A percentile compares a stretch with the other conserved stretches of the same genome.
Conservation (phyloP, 2,888 invertebrate species). For the Mimachlamys varia region DNA sequence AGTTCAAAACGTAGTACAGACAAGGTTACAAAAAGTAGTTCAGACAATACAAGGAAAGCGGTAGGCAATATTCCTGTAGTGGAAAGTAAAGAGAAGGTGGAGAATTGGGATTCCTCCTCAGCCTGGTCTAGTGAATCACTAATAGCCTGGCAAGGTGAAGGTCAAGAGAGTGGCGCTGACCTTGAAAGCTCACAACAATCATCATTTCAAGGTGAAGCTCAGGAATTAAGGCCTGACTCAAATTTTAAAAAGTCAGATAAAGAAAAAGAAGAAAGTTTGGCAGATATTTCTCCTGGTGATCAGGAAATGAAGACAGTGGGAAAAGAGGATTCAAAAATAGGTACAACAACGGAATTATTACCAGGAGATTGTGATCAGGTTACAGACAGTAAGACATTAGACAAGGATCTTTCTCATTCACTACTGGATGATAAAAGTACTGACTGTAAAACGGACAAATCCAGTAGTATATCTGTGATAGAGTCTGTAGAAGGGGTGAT, state of each 20-base stretch:
- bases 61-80: not conserved
- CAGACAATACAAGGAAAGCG: not conserved
- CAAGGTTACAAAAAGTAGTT: not conserved
- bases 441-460: not conserved
- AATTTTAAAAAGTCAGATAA: not conserved
- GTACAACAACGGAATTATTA: conserved; percentile 25
- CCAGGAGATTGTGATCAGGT: not conserved
- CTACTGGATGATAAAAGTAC: not conserved
- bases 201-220: not conserved
- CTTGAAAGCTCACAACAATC: not conserved
- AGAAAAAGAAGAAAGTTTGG: not conserved
- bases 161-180: not conserved
- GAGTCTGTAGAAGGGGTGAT: not conserved
- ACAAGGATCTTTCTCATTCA: not conserved
- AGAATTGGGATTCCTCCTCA: conserved; percentile 10
- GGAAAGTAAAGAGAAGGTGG: conserved; percentile 1
- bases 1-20: not conserved
- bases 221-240: not conserved
- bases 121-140: conserved; percentile 11
- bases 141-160: not conserved
- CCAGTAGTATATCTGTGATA: not conserved
- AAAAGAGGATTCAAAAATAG: conserved; percentile 56
- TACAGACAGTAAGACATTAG: not conserved
- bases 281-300: not conserved
- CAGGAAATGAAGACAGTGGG: conserved; percentile 41